Evolutionary conservation across 2,888 invertebrate species (phyloP).

Genomic region (Drosophila prostipennis): DNA sequence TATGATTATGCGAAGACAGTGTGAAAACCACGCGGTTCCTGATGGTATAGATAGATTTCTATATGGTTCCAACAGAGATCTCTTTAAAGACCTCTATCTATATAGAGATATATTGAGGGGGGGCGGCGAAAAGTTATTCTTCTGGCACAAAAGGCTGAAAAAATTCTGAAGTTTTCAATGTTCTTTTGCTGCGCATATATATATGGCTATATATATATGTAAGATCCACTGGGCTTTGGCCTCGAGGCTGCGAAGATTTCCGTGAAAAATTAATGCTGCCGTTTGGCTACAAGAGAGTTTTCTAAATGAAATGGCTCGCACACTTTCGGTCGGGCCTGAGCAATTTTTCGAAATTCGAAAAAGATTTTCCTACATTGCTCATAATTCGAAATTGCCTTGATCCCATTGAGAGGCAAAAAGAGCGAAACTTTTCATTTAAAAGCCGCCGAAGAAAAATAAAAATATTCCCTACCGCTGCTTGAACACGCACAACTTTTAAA

Average conservation of each 20-base stretch:
- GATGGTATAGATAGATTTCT: slow-evolving; percentile 24
- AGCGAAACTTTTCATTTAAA: slow-evolving; percentile 31
- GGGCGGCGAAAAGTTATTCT: slow-evolving; percentile 31
- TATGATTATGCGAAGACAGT: slow-evolving; percentile 36
- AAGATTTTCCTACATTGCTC: slow-evolving; percentile 44
- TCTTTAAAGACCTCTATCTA: slow-evolving; percentile 9
- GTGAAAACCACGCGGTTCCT: slow-evolving; percentile 42
- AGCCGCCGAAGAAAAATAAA: slow-evolving; percentile 25
- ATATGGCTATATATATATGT: slow-evolving; percentile 35
- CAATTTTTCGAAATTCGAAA: slow-evolving; percentile 48
- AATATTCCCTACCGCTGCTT: slow-evolving; percentile 11
- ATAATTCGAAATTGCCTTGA: slow-evolving; percentile 60
- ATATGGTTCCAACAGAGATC: slow-evolving; percentile 15
- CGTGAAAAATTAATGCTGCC: slow-evolving; percentile 80
- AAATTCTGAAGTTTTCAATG: slow-evolving; percentile 68
- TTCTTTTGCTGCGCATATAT: slow-evolving; percentile 44
- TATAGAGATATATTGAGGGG: slow-evolving; percentile 7
- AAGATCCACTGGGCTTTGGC: slow-evolving; percentile 59
- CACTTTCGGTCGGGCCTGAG: slow-evolving; percentile 31
- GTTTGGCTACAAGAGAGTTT: slow-evolving; percentile 79
- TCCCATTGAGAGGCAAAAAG: slow-evolving; percentile 30
- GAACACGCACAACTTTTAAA: slow-evolving; percentile 38
- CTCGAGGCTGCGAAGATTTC: slow-evolving; percentile 78
- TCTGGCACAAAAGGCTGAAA: slow-evolving; percentile 47
- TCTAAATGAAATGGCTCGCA: slow-evolving; percentile 71